A percentile compares a stretch with the other conserved stretches of the same genome.
These are phyloP conservation scores for Euspilapteryx auroguttella DNA, from an alignment of 2,888 invertebrate genomes.

Conservation along the genomic window DNA sequence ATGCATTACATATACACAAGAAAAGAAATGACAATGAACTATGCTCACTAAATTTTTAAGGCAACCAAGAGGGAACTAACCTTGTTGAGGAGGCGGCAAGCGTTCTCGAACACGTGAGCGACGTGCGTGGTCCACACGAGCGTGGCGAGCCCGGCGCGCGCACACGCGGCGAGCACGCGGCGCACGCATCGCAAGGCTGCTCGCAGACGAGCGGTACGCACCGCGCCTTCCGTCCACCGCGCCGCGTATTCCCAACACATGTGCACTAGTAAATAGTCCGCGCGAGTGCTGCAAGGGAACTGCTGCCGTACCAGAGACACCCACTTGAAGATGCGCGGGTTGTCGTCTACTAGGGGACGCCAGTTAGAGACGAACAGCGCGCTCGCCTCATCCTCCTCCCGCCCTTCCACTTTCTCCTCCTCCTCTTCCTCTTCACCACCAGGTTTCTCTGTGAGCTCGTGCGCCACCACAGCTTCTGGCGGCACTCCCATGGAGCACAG, in stretches of 20 bases:
- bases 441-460: constrained; percentile 38
- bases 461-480: constrained; percentile 63
- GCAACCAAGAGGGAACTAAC: too few species aligned
- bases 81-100: constrained; percentile 77
- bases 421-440: constrained; percentile 9
- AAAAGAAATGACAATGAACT: too few species aligned
- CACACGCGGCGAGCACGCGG: constrained; percentile 65
- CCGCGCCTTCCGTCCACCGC: constrained; percentile 80
- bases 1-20: too few species aligned
- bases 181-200: constrained; percentile 72
- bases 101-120: constrained; percentile 76
- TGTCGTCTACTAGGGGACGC: constrained; percentile 29
- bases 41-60: too few species aligned
- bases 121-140: constrained; percentile 90
- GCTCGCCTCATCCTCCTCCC: constrained; percentile 17
- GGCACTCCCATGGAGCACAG: constrained; percentile 72
- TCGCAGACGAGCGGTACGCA: constrained; percentile 65
- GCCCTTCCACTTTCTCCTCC: constrained; percentile 6
- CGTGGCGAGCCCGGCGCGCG: constrained; percentile 78
- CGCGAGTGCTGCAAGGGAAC: constrained; percentile 84
- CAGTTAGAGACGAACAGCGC: constrained; percentile 34
- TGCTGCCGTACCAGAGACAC: constrained; percentile 69
- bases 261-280: constrained; percentile 79
- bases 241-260: constrained; percentile 91
- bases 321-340: constrained; percentile 61